Percentiles rank a stretch among this genome's conserved stretches.
Conservation (phyloP, 2,797 vertebrate genomes). For the Octomys mimax region DNA sequence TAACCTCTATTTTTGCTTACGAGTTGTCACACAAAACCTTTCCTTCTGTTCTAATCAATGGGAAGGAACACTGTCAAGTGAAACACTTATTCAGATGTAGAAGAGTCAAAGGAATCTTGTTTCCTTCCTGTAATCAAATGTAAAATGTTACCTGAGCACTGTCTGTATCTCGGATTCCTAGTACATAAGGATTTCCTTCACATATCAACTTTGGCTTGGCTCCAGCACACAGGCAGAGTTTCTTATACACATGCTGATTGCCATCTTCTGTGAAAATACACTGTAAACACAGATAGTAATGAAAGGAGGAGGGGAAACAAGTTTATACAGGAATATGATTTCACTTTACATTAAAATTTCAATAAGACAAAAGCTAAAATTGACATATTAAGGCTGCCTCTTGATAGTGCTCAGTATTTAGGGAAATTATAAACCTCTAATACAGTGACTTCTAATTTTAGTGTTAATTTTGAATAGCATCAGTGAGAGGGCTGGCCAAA, state of each 20-base stretch:
- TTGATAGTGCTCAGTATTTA: conserved; percentile 64
- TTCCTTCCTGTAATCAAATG: not conserved
- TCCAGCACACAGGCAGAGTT: conserved; percentile 96
- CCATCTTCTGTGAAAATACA: conserved; percentile 93
- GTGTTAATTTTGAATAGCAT: conserved; percentile 40
- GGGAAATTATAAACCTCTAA: not conserved
- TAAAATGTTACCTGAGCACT: conserved; percentile 93
- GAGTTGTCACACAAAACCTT: not conserved
- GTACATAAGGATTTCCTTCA: conserved; percentile 91
- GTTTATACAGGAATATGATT: not conserved
- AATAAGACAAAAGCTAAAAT: conserved; percentile 21
- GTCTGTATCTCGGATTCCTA: conserved; percentile 98
- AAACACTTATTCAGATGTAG: not conserved
- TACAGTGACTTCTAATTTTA: not conserved
- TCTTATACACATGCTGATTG: conserved; percentile 90
- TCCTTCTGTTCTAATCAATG: not conserved
- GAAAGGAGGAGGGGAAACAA: not conserved
- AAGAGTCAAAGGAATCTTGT: not conserved
- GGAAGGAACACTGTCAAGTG: not conserved
- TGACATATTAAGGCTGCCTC: conserved; percentile 53
- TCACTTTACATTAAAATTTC: not conserved
- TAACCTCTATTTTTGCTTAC: not conserved
- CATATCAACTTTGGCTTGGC: conserved; percentile 94
- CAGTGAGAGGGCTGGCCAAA: not conserved
- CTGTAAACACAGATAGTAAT: conserved; percentile 86